Evolutionary conservation across 2,888 invertebrate genomes (phyloP), one percentile per base, ranked within the genome.

Genomic region (Macaria notata): DNA sequence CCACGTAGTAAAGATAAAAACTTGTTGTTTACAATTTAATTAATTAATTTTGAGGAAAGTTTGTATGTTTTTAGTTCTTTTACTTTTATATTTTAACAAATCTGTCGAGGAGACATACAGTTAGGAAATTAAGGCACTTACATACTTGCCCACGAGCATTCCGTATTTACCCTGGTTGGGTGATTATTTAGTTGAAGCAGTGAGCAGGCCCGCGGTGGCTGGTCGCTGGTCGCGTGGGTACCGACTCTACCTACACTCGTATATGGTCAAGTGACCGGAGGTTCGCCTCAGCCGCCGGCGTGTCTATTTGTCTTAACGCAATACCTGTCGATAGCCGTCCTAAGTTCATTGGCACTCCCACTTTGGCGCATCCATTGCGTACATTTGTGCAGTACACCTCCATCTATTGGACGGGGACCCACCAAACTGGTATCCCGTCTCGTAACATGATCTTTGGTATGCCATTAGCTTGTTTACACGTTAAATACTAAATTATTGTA

Each of bases 291-390:
- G 84, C 78, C 83, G 84, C 83, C 84, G 82, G 83, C 80, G 83
- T 86, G 81, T 84, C 78, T 90, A 84, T 90, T 89, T 89, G 89
- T 89, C 83, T 90, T 89, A 88, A 88, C 89, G 89, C 89, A 88
- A 90, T 90, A 88, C 86, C 86, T 87, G 89, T 90, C 89, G 88
- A 90, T 88, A 88, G 82, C 84, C 85, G 85, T 83, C 84, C 80
- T 79, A 88, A 88, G 89, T 90, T 89, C 90, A 89, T 86, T 90
- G 89, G 86, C 90, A 87, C 84, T 84, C 81, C 80, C 76, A 84
- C 86, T 88, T 89, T 89, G 82, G 88, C 88, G 87, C 86, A 86
- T 84, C 82, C 79, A 83, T 84, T 79, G 86, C 84, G 79, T 86
- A 83, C 83, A 86, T 87, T 86, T 88, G 84, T 87, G 87, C 88